Conservation (phyloP, 2,888 invertebrate genomes). For the Therioaphis trifolii region DNA sequence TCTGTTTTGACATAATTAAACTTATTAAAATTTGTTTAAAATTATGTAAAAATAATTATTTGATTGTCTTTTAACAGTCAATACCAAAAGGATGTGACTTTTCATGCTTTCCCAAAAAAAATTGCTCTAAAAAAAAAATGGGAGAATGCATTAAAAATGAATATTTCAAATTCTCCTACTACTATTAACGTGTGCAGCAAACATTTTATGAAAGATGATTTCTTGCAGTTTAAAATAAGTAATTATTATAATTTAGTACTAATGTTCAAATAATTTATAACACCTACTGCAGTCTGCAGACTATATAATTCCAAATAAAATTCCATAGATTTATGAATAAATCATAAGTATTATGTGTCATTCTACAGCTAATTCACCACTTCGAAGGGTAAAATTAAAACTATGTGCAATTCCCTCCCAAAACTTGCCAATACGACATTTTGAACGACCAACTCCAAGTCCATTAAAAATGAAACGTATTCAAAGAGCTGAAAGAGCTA, state of each 20-base stretch:
- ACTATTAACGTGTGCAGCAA: not conserved
- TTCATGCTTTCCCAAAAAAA: not conserved
- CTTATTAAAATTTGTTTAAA: too few species aligned
- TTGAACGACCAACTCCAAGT: not conserved
- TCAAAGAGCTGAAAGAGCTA: slow-evolving; percentile 10
- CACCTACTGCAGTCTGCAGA: too few species aligned
- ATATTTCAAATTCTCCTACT: not conserved
- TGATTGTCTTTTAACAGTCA: not conserved
- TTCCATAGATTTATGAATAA: too few species aligned
- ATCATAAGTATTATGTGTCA: too few species aligned
- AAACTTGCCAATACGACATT: not conserved
- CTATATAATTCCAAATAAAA: too few species aligned
- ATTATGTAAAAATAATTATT: too few species aligned
- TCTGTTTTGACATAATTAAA: too few species aligned
- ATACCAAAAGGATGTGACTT: not conserved
- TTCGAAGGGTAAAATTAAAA: not conserved
- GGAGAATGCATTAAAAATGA: not conserved
- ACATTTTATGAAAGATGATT: not conserved
- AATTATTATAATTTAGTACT: not conserved
- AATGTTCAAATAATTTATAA: too few species aligned
- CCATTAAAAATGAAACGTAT: not conserved
- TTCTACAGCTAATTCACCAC: not conserved
- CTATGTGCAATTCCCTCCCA: not conserved
- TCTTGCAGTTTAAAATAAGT: not conserved
- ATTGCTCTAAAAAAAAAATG: not conserved